These are phyloP conservation scores for Cathartes aura DNA, from an alignment of 2,113 vertebrate genomes.

Conservation along the genomic window DNA sequence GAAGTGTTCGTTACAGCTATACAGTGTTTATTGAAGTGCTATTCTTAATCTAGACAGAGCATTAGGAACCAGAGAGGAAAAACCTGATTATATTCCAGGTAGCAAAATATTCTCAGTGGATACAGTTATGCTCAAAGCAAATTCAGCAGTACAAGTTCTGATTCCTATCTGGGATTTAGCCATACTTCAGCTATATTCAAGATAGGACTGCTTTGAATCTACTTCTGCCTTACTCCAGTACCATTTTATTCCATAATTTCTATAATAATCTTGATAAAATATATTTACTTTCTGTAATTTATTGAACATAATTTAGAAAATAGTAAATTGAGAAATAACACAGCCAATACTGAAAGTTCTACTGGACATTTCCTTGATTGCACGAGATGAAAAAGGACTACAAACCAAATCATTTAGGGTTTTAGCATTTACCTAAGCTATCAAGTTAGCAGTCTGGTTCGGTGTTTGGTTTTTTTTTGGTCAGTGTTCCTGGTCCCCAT, in stretches of 20 bases:
- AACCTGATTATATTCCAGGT: neutral
- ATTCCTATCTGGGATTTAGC: neutral
- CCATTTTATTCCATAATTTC: neutral
- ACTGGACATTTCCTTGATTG: neutral
- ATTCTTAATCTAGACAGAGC: neutral
- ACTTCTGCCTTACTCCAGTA: neutral
- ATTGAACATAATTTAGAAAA: neutral
- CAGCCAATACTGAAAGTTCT: neutral
- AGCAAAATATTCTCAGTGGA: neutral
- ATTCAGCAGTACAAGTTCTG: neutral
- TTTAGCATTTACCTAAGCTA: neutral
- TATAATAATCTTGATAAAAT: neutral
- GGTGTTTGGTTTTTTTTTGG: rapidly evolving
- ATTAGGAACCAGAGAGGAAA: neutral
- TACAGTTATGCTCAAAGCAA: neutral
- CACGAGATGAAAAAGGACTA: neutral
- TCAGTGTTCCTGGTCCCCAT: neutral
- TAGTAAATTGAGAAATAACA: neutral
- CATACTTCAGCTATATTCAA: neutral
- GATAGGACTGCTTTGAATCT: neutral
- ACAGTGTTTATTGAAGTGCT: neutral
- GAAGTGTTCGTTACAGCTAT: neutral
- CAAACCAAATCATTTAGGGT: neutral
- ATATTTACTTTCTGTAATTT: neutral
- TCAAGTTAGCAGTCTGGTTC: neutral